Evolutionary conservation across 2,888 invertebrate species (phyloP), one percentile per base, ranked within the genome.

Genomic region (Bombylius discolor): DNA sequence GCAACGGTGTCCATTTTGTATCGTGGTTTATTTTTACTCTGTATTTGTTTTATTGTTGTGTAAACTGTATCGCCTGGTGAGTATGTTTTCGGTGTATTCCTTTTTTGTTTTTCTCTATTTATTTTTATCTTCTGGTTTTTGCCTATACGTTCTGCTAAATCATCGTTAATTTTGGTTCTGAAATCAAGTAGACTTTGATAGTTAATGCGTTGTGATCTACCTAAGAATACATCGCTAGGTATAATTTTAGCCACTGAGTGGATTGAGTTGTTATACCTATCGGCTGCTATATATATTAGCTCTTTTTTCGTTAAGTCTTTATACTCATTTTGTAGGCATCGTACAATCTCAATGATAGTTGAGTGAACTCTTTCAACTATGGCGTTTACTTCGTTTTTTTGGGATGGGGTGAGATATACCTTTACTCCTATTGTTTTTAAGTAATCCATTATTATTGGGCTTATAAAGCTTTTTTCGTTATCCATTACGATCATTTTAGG

Each of bases 151-250:
- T n/a, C n/a, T n/a, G n/a, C n/a, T n/a, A n/a, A n/a, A 46, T 61
- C 54, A n/a, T 44, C 52, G n/a, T 59, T 60, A 13, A 59, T 55
- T 53, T 59, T 59, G 4, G 58, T 52, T 42, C 55, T 58, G 42
- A 61, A 61, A 14, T 61, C 51, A 13, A 49, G 11, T 23, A 60
- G 49, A 7, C 62, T 53, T 50, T 62, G 58, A 46, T 61, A 63
- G 48, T 61, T 59, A 23, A 60, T 58, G 49, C 58, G 50, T 53
- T 59, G 56, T 13, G 55, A 44, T 53, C 61, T 61, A n/a, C 59
- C 57, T 48, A 61, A 62, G 52, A 62, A 61, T 36, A 58, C 23
- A 23, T 62, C 59, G 8, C 52, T 48, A 14, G 59, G 60, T 42
- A 59, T 62, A 8, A 45, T 5, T 36, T 56, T 60, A 1, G 55